These are phyloP conservation scores for Caenorhabditis tropicalis DNA, from an alignment of 1,140 invertebrate genomes.

Conservation along the genomic window DNA sequence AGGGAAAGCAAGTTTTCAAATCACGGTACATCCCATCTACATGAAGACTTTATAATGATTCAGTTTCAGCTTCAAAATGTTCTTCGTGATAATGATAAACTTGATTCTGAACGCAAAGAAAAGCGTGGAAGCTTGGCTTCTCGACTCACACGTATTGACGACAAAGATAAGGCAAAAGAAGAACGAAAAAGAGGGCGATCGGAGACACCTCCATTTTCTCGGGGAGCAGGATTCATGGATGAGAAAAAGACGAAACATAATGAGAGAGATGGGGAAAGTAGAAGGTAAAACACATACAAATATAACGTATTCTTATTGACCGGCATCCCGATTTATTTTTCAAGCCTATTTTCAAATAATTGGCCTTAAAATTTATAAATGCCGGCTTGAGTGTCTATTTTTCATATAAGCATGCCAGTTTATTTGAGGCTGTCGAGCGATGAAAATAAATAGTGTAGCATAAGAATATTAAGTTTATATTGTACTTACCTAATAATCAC, in stretches of 20 bases:
- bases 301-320: too few species aligned
- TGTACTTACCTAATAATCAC: neutral
- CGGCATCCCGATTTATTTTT: too few species aligned
- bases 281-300: neutral
- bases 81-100: slow-evolving; percentile 13
- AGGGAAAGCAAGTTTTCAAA: neutral
- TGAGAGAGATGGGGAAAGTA: neutral
- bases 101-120: neutral
- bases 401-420: too few species aligned
- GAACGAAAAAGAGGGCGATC: neutral
- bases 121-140: neutral
- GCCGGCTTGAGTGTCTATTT: too few species aligned
- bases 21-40: neutral
- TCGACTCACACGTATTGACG: neutral
- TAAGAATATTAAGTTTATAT: too few species aligned
- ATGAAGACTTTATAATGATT: neutral
- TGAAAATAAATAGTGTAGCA: too few species aligned
- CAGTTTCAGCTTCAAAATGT: neutral
- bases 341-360: too few species aligned
- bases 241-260: neutral
- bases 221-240: slow-evolving; percentile 14
- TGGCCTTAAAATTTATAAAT: too few species aligned
- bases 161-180: neutral
- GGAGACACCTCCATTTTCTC: slow-evolving; percentile 26
- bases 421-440: too few species aligned